Percentiles rank a stretch among this genome's conserved stretches.
These are phyloP conservation scores for Tachysurus vachellii DNA, from an alignment of 2,113 vertebrate genomes.

Conservation along the genomic window DNA sequence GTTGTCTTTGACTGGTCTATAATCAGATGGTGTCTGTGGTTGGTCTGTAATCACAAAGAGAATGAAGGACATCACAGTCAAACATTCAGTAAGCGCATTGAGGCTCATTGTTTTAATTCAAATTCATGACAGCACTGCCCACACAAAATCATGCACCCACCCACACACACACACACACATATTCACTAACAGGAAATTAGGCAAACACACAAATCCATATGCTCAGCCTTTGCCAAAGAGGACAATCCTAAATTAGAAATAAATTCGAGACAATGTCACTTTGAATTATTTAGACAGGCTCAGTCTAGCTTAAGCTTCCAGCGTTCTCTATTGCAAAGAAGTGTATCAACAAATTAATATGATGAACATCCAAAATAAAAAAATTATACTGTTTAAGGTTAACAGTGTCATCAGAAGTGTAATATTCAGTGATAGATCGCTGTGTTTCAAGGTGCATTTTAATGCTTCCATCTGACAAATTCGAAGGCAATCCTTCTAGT, in stretches of 20 bases:
- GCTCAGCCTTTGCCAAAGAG: slow-evolving; percentile 20
- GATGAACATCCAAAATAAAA: slow-evolving; percentile 25
- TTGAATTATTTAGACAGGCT: slow-evolving; percentile 20
- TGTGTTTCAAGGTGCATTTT: neutral
- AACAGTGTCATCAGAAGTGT: slow-evolving; percentile 28
- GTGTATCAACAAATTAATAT: slow-evolving; percentile 16
- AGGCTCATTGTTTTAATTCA: slow-evolving; percentile 74
- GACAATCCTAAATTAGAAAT: slow-evolving; percentile 29
- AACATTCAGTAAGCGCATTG: slow-evolving; percentile 61
- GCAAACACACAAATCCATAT: slow-evolving; percentile 40
- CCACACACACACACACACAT: slow-evolving; percentile 68
- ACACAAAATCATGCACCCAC: slow-evolving; percentile 72
- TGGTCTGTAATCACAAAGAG: neutral
- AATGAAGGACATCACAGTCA: slow-evolving; percentile 31
- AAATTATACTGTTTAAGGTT: slow-evolving; percentile 18
- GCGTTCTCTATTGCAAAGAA: slow-evolving; percentile 34
- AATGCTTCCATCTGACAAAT: neutral
- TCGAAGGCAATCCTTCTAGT: neutral
- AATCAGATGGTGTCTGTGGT: neutral
- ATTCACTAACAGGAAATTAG: slow-evolving; percentile 58
- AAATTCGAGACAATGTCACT: slow-evolving; percentile 8
- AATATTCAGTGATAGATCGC: slow-evolving; percentile 7
- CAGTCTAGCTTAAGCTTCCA: slow-evolving; percentile 5
- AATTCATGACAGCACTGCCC: slow-evolving; percentile 69
- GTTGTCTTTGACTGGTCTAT: neutral